phyloP scores from a whole-genome alignment of 1,140 invertebrate genomes.

The Ctenoplectra terminalis region DNA sequence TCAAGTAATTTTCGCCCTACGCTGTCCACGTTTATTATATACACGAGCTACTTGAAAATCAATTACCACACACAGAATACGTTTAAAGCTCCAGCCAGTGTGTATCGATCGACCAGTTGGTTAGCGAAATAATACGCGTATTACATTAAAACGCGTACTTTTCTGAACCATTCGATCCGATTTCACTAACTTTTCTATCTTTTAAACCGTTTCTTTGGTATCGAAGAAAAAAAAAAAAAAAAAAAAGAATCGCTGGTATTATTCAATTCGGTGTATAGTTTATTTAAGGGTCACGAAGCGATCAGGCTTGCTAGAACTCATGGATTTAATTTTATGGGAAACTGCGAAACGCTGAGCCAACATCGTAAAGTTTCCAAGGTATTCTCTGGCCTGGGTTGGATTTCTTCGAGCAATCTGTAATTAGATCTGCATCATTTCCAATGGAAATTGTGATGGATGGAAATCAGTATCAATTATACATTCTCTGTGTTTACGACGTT shows the following conservation, averaged over 20 bases:
- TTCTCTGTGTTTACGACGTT: slow-evolving; percentile 13
- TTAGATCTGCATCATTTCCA: slow-evolving; percentile 39
- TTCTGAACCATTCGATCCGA: background rate
- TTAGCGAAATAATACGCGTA: background rate
- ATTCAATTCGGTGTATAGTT: background rate
- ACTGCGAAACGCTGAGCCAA: slow-evolving; percentile 26
- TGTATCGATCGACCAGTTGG: background rate
- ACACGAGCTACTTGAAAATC: slow-evolving; percentile 3
- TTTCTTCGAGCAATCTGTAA: slow-evolving; percentile 46
- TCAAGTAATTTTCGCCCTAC: no score
- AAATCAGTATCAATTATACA: slow-evolving; percentile 36
- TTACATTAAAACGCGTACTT: background rate
- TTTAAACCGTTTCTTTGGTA: slow-evolving; percentile 8
- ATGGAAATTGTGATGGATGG: slow-evolving; percentile 35
- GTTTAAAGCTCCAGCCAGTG: background rate
- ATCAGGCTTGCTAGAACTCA: no score
- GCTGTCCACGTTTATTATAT: background rate
- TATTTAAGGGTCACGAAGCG: background rate
- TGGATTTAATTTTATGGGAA: slow-evolving; percentile 32
- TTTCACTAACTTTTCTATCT: no score
- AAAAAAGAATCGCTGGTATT: no score
- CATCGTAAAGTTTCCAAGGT: slow-evolving; percentile 19
- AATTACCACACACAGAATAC: slow-evolving; percentile 1
- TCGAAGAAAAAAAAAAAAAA: no score
- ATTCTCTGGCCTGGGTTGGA: background rate